A percentile compares a stretch with the other conserved stretches of the same genome.
Evolutionary conservation across 2,888 invertebrate species (phyloP).

Genomic region (Cepaea hortensis): DNA sequence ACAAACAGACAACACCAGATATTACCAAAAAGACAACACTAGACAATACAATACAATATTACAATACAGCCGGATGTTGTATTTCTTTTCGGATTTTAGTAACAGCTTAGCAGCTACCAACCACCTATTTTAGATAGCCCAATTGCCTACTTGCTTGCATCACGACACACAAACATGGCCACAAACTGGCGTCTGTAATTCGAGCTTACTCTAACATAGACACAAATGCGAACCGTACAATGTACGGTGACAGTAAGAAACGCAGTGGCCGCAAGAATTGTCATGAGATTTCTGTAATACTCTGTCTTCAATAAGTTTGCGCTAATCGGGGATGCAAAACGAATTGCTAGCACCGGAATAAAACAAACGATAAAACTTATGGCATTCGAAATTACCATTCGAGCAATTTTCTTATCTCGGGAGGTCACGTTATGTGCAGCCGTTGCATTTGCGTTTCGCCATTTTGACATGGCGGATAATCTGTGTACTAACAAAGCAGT

Average conservation of each 20-base stretch:
- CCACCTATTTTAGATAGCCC: too few species aligned
- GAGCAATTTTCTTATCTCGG: neutral
- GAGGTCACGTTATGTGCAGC: neutral
- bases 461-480: neutral
- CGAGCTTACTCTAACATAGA: neutral
- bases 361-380: neutral
- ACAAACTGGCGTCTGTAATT: neutral
- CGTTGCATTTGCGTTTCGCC: neutral
- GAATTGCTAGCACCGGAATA: neutral
- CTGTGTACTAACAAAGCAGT: neutral
- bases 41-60: too few species aligned
- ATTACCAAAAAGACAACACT: too few species aligned
- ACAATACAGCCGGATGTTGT: too few species aligned
- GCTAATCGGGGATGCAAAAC: neutral
- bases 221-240: neutral
- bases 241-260: neutral
- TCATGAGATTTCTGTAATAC: neutral
- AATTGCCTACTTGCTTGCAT: too few species aligned
- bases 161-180: neutral
- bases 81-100: too few species aligned
- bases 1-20: too few species aligned
- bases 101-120: too few species aligned
- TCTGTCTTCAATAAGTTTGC: neutral
- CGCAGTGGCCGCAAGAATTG: neutral
- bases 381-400: neutral